Evolutionary conservation across 1,140 invertebrate species (phyloP).

Genomic region (Globodera ellingtonae): DNA sequence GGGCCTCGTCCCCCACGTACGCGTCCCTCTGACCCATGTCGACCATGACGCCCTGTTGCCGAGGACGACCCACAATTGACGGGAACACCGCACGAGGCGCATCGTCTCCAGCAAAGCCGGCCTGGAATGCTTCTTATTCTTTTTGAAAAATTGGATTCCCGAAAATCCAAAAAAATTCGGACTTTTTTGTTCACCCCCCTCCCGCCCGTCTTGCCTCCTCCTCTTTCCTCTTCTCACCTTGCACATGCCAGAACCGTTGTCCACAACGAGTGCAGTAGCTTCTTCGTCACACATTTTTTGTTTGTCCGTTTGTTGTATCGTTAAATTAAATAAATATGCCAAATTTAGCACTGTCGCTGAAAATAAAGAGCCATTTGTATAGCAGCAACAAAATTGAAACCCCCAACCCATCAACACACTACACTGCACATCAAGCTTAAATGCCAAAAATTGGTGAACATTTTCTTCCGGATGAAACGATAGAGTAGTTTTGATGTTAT

Average conservation of each 20-base stretch:
- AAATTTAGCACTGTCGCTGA: neutral
- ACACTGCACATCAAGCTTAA: too few species aligned
- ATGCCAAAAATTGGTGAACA: too few species aligned
- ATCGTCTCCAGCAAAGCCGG: constrained; percentile 92
- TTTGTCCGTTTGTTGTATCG: neutral
- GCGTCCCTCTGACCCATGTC: constrained; percentile 95
- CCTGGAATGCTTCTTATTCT: constrained; percentile 11
- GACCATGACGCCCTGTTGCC: constrained; percentile 85
- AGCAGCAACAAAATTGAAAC: neutral
- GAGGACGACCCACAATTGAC: constrained; percentile 72
- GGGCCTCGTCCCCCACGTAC: constrained; percentile 94
- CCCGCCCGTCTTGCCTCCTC: neutral
- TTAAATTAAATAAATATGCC: neutral
- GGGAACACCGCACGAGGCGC: constrained; percentile 81
- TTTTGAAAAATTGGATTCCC: too few species aligned
- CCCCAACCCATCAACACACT: too few species aligned
- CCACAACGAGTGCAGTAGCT: constrained; percentile 76
- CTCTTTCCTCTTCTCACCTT: constrained; percentile 65
- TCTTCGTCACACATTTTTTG: constrained; percentile 65
- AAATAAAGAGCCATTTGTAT: neutral
- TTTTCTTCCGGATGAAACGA: too few species aligned
- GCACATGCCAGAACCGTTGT: constrained; percentile 87
- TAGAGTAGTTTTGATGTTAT: too few species aligned
- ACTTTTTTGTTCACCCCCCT: too few species aligned
- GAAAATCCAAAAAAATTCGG: too few species aligned